Evolutionary conservation across 2,113 vertebrate species (phyloP).

Genomic region (Desmodus rotundus): DNA sequence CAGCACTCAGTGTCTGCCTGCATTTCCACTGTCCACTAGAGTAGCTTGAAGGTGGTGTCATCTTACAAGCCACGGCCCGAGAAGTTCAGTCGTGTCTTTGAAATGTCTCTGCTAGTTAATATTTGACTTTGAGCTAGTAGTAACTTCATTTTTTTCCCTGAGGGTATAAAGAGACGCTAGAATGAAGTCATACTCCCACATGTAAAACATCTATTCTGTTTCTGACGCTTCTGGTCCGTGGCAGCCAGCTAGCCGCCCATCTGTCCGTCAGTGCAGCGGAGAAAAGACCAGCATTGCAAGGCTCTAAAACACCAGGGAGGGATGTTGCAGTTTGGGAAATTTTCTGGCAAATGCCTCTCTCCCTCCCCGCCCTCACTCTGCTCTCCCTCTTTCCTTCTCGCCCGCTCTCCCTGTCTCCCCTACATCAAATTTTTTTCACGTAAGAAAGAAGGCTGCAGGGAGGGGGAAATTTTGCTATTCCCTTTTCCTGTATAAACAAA

Average conservation of each 20-base stretch:
- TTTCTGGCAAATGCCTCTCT: background rate
- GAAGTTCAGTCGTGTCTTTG: background rate
- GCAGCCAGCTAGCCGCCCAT: too few species aligned
- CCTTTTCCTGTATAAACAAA: background rate
- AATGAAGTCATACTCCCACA: background rate
- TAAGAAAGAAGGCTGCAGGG: background rate
- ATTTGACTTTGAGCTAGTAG: background rate
- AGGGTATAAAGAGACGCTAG: background rate
- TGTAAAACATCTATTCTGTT: background rate
- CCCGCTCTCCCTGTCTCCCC: background rate
- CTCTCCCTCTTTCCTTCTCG: background rate
- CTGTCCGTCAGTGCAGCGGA: background rate
- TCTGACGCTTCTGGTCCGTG: background rate
- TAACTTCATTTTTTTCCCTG: background rate
- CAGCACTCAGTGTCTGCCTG: fast-evolving
- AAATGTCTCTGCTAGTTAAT: background rate
- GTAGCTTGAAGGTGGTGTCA: background rate
- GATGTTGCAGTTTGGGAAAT: too few species aligned
- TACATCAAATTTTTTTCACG: background rate
- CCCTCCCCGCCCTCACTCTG: background rate
- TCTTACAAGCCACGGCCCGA: background rate
- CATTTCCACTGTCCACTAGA: background rate
- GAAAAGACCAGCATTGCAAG: background rate
- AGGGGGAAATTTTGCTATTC: background rate
- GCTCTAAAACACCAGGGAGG: background rate